phyloP scores from a whole-genome alignment of 2,113 vertebrate species.

The Trogon melanurus region DNA sequence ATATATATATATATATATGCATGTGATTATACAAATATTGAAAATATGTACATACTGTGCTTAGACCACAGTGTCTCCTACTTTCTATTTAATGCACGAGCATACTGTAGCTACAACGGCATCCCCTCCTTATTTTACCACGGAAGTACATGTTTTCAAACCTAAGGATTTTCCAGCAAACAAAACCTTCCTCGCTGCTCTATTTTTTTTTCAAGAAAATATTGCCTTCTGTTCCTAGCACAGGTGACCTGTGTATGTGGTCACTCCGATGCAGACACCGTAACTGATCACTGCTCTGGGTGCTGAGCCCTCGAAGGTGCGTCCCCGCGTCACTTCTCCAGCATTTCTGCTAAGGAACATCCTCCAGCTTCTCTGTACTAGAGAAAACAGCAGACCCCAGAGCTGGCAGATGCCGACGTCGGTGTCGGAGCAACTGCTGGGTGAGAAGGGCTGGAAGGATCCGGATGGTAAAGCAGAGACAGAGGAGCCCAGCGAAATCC shows the following conservation, averaged over 20 bases:
- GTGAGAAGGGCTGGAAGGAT: not conserved
- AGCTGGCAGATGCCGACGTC: not conserved
- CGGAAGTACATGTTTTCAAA: not conserved
- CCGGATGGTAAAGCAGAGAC: not conserved
- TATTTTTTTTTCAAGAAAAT: not conserved
- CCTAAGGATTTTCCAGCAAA: not conserved
- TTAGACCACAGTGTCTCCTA: not conserved
- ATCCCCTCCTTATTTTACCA: not conserved
- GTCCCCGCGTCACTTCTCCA: not conserved
- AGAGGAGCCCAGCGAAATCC: not conserved
- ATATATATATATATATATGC: not conserved
- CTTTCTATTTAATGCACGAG: not conserved
- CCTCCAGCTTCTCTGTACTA: not conserved
- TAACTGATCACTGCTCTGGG: no score
- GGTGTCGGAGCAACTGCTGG: not conserved
- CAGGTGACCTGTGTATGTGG: not conserved
- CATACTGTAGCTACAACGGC: not conserved
- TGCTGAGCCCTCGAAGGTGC: not conserved
- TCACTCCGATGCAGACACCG: not conserved
- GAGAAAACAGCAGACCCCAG: not conserved
- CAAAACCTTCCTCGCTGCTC: not conserved
- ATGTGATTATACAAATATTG: not conserved
- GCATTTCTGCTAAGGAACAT: not conserved
- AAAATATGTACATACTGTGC: not conserved
- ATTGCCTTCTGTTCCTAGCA: not conserved